Evolutionary conservation across 2,888 invertebrate species (phyloP).

Genomic region (Lepidochitona cinerea): DNA sequence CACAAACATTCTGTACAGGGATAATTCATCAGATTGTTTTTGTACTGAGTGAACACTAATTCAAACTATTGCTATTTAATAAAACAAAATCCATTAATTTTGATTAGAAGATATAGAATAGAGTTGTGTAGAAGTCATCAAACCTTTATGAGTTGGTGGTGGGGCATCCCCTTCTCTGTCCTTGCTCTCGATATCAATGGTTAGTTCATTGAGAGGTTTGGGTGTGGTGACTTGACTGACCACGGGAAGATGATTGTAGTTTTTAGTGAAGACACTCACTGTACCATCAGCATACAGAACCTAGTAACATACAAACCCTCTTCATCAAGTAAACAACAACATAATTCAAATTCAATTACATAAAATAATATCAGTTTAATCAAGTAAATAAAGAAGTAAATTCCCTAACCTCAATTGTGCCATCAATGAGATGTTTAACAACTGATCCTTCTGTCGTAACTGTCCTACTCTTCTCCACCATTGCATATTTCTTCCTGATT

Average conservation of each 20-base stretch:
- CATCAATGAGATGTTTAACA: constrained; percentile 66
- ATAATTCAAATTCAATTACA: no score
- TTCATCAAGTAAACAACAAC: no score
- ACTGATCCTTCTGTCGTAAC: constrained; percentile 68
- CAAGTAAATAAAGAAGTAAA: neutral
- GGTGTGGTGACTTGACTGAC: constrained; percentile 36
- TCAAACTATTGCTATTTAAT: no score
- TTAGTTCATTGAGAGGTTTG: constrained; percentile 51
- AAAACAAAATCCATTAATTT: no score
- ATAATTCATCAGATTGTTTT: no score
- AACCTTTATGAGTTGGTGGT: no score
- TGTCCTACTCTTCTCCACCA: constrained; percentile 60
- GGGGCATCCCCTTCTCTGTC: no score
- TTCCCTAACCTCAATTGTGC: constrained; percentile 60
- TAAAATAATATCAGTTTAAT: neutral
- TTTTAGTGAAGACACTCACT: constrained; percentile 50
- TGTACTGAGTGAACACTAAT: no score
- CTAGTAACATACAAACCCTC: constrained; percentile 31
- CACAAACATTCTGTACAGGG: no score
- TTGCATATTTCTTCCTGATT: constrained; percentile 48
- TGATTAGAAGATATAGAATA: no score
- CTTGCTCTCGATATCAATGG: constrained; percentile 21
- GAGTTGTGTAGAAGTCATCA: no score
- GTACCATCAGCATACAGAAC: constrained; percentile 68
- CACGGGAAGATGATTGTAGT: constrained; percentile 40